phyloP scores from a whole-genome alignment of 2,888 invertebrate genomes.

The Boloria euphrosyne region DNA sequence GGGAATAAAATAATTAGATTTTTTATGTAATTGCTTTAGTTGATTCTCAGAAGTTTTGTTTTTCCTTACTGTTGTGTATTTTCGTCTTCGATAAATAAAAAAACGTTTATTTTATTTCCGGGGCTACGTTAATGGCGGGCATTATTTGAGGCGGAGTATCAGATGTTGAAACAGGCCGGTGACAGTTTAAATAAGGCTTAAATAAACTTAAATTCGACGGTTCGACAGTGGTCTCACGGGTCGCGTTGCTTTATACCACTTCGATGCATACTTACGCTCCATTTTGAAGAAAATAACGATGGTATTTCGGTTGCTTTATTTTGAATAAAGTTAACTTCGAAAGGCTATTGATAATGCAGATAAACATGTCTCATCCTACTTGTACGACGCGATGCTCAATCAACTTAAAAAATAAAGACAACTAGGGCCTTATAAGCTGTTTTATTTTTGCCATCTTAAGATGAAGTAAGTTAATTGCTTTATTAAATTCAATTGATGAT shows the following conservation, averaged over 20 bases:
- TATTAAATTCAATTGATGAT: background rate
- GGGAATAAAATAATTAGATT: background rate
- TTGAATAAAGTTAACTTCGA: constrained; percentile 39
- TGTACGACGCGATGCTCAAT: constrained; percentile 22
- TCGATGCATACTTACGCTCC: constrained; percentile 56
- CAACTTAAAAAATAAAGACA: constrained; percentile 13
- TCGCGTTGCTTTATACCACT: constrained; percentile 57
- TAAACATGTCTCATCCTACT: constrained; percentile 36
- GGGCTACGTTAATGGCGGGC: constrained; percentile 56
- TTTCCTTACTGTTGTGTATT: background rate
- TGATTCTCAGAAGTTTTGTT: constrained; percentile 4
- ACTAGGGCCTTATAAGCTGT: background rate
- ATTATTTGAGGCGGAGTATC: constrained; percentile 60
- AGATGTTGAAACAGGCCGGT: constrained; percentile 51
- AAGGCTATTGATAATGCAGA: constrained; percentile 39
- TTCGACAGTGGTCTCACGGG: constrained; percentile 51
- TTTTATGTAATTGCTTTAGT: background rate
- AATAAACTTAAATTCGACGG: constrained; percentile 57
- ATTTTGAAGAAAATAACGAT: constrained; percentile 53
- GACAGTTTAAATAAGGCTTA: constrained; percentile 60
- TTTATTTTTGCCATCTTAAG: constrained; percentile 2
- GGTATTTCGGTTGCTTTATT: constrained; percentile 37
- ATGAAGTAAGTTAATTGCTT: background rate
- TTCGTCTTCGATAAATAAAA: constrained; percentile 22
- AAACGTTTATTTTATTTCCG: constrained; percentile 54